Percentiles rank a stretch among this genome's conserved stretches.
Conservation (phyloP, 2,797 vertebrate genomes). For the Rhyacichthys aspro region DNA sequence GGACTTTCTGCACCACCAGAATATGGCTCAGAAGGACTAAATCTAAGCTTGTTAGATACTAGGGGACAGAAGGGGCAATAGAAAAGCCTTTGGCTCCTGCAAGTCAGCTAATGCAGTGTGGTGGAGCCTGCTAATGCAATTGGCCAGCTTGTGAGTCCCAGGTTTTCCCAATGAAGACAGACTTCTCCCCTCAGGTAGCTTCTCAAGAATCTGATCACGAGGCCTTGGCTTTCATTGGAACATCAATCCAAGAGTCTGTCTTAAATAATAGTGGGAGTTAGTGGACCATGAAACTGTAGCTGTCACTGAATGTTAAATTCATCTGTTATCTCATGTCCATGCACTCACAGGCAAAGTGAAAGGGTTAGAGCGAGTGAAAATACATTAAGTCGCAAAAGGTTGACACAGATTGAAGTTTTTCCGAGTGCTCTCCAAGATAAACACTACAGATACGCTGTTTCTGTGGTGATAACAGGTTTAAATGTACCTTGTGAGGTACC, state of each 20-base stretch:
- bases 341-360: not conserved
- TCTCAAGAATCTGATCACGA: constrained; percentile 62
- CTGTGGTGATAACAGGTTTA: not conserved
- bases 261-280: constrained; percentile 61
- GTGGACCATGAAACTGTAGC: constrained; percentile 60
- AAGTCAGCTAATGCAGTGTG: constrained; percentile 30
- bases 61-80: constrained; percentile 38
- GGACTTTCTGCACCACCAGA: constrained; percentile 18
- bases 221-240: constrained; percentile 45
- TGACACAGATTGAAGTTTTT: not conserved
- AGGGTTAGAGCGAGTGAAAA: not conserved
- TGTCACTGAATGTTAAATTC: constrained; percentile 63
- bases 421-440: not conserved
- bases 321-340: constrained; percentile 26
- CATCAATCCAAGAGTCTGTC: constrained; percentile 59
- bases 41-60: constrained; percentile 39
- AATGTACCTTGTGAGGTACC: not conserved
- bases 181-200: constrained; percentile 60
- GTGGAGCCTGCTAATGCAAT: constrained; percentile 58
- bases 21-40: constrained; percentile 29
- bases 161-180: constrained; percentile 55
- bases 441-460: no score
- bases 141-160: constrained; percentile 41
- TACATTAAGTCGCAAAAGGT: constrained; percentile 5
- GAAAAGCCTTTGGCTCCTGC: constrained; percentile 43